Evolutionary conservation across 2,888 invertebrate species (phyloP), one percentile per base, ranked within the genome.

Genomic region (Icerya purchasi): DNA sequence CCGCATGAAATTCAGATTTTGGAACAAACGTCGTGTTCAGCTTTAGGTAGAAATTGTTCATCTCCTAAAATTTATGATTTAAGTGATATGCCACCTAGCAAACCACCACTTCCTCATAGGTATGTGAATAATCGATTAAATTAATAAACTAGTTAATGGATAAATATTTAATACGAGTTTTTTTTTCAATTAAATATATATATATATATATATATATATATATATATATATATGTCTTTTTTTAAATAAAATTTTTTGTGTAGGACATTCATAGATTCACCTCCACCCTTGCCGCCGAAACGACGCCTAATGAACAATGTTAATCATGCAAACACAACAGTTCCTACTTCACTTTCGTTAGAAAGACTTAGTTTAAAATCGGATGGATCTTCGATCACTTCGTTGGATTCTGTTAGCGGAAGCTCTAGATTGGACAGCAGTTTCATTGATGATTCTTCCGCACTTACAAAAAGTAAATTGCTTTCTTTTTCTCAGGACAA

Each of bases 61-160:
- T 86, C 86, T 57, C 86, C 86, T 70, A 86, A 86, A 67, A 82
- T 85, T 3, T 87, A 88, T 72, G 86, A 86, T 50, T 82, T 87
- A 66, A 68, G 67, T 36, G 66, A 68, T 72, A 85, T 85, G 51
- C 81, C 82, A 62, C 88, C 89, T 61, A 89, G 90, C 14, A 91
- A 92, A 73, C 91, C 92, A 56, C 90, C 91, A 58, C 76, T 91
- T 66, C 89, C 91, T 60, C 81, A 80, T 67, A 78, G 83, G 82
- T 83, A 71, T 70, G 63, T 57, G 21, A 36, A 22, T 36, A 49
- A 49, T 20, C 24, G n/a, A 50, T 2, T 21, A 24, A 53, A 10
- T 20, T 14, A 36, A 14, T 50, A 20, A 1, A 25, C 18, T 23
- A 19, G 22, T 22, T 2, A 54, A n/a, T 61, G 8, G 23, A 22